Evolutionary conservation across 2,797 vertebrate species (phyloP).

Genomic region (Sebastes steindachneri): DNA sequence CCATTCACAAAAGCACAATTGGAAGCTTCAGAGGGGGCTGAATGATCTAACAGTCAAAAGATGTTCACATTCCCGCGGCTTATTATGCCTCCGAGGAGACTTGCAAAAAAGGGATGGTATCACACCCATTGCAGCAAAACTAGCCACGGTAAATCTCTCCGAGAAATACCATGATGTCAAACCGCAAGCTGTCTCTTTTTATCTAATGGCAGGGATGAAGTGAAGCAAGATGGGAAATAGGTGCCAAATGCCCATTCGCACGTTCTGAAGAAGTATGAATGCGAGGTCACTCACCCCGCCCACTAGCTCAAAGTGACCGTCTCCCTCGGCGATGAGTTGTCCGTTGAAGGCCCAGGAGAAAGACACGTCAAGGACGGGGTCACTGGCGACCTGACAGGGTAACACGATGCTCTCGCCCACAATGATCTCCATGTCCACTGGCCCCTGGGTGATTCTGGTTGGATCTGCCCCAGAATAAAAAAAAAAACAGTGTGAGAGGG

Average conservation of each 20-base stretch:
- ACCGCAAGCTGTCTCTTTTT: slow-evolving; percentile 53
- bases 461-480: slow-evolving; percentile 84
- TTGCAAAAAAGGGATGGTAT: slow-evolving; percentile 18
- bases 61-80: slow-evolving; percentile 16
- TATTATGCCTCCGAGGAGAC: slow-evolving; percentile 31
- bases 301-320: slow-evolving; percentile 92
- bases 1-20: slow-evolving; percentile 51
- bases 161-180: slow-evolving; percentile 47
- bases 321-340: slow-evolving; percentile 86
- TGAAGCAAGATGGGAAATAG: slow-evolving; percentile 49
- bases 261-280: slow-evolving; percentile 32
- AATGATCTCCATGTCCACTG: slow-evolving; percentile 92
- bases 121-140: slow-evolving; percentile 25
- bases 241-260: slow-evolving; percentile 70
- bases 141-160: slow-evolving; percentile 26
- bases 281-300: slow-evolving; percentile 89
- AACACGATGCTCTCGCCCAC: slow-evolving; percentile 95
- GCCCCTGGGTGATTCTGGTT: slow-evolving; percentile 91
- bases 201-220: slow-evolving; percentile 53
- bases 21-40: slow-evolving; percentile 21
- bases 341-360: slow-evolving; percentile 98
- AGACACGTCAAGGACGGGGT: slow-evolving; percentile 90
- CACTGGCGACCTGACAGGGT: slow-evolving; percentile 92
- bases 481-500: background rate
- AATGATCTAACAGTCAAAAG: slow-evolving; percentile 38